These are phyloP conservation scores for Haliclona indistincta DNA, from an alignment of 37 sponge, comb jelly and placozoan genomes.

Conservation along the genomic window DNA sequence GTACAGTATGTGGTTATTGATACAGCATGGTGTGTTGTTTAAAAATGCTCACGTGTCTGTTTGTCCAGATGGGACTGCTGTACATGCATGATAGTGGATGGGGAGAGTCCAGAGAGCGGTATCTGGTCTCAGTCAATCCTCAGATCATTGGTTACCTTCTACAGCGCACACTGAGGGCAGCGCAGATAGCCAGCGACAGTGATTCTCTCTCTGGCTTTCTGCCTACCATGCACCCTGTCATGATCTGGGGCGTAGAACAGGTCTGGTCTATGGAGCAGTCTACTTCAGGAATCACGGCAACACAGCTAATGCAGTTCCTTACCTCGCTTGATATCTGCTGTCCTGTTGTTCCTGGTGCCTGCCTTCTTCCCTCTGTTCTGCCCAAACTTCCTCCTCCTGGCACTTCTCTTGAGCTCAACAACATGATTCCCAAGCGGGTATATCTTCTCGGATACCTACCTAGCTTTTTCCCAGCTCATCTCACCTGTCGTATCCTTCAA, in stretches of 20 bases:
- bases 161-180: conserved; percentile 16
- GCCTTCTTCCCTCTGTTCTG: conserved; percentile 22
- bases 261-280: conserved; percentile 3
- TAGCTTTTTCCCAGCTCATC: conserved; percentile 18
- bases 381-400: conserved; percentile 6
- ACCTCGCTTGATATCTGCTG: conserved; percentile 27
- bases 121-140: conserved; percentile 41
- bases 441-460: conserved; percentile 51
- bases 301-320: conserved; percentile 40
- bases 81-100: conserved; percentile 8
- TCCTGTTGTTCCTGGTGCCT: conserved; percentile 29
- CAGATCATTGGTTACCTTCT: conserved; percentile 53
- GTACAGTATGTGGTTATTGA: neutral
- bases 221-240: conserved; percentile 32
- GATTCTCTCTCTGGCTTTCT: conserved; percentile 14
- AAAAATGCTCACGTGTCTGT: too few species aligned
- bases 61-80: conserved; percentile 24
- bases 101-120: neutral
- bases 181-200: neutral
- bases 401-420: conserved; percentile 14
- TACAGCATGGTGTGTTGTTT: neutral
- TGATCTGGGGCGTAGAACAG: conserved; percentile 58
- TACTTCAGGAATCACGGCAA: neutral
- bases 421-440: conserved; percentile 33
- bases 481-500: conserved; percentile 22